A percentile compares a stretch with the other conserved stretches of the same genome.
phyloP scores from a whole-genome alignment of 2,888 invertebrate genomes.

The Mesorhabditis belari region DNA sequence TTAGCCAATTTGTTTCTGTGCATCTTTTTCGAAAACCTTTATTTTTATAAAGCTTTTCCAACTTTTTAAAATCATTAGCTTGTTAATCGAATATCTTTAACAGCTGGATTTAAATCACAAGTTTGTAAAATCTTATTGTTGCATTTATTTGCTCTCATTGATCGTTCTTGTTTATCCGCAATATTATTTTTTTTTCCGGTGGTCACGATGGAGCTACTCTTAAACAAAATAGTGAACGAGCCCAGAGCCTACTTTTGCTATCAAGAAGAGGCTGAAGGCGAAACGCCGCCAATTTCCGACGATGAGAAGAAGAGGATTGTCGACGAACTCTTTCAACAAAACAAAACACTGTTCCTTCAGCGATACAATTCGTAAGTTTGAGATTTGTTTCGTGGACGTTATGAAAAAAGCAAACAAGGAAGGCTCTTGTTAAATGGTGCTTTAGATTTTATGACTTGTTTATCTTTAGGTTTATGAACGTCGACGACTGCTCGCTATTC shows the following conservation, averaged over 20 bases:
- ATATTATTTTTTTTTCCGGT: no score
- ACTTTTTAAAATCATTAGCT: no score
- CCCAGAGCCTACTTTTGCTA: constrained; percentile 33
- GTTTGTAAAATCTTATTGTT: no score
- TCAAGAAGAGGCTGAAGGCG: constrained; percentile 34
- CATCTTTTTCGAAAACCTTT: no score
- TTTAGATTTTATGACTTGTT: not conserved
- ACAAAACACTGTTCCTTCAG: constrained; percentile 31
- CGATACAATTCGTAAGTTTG: constrained; percentile 20
- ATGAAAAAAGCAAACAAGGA: not conserved
- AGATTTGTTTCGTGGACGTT: constrained; percentile 5
- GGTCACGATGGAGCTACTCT: constrained; percentile 14
- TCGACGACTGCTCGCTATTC: constrained; percentile 20
- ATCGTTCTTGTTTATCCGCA: no score
- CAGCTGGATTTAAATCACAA: no score
- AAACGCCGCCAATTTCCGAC: constrained; percentile 17
- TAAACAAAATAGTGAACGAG: constrained; percentile 18
- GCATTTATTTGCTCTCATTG: no score
- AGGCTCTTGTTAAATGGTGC: not conserved
- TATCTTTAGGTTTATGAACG: constrained; percentile 9
- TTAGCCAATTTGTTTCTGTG: no score
- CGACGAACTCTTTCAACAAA: constrained; percentile 13
- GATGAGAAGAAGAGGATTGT: constrained; percentile 26
- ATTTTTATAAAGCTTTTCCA: no score
- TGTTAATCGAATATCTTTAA: no score